Evolutionary conservation across 2,113 vertebrate genomes (phyloP).

Genomic region (Copsychus sechellarum): DNA sequence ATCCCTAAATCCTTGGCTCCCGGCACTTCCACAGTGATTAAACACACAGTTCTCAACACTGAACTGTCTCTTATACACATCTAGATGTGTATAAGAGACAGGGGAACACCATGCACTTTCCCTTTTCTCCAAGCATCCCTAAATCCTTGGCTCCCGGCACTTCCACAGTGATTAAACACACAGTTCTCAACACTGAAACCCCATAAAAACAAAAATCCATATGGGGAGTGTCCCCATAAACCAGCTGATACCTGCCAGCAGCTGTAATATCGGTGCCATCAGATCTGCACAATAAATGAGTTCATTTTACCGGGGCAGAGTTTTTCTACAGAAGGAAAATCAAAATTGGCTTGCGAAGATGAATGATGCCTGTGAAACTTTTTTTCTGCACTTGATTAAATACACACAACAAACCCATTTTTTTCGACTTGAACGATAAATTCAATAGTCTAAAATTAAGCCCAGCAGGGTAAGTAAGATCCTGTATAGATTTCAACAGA

Average conservation of each 20-base stretch:
- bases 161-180: not conserved
- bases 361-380: not conserved
- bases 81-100: no score
- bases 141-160: not conserved
- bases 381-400: conserved; percentile 52
- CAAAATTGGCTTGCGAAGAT: not conserved
- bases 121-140: not conserved
- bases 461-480: conserved; percentile 16
- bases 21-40: not conserved
- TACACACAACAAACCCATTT: not conserved
- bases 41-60: not conserved
- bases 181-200: not conserved
- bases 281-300: not conserved
- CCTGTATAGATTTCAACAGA: not conserved
- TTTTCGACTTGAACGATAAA: conserved; percentile 1
- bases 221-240: not conserved
- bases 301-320: not conserved
- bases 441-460: conserved; percentile 30
- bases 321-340: conserved; percentile 28
- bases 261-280: not conserved
- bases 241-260: not conserved
- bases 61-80: no score
- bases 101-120: not conserved
- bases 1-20: not conserved
- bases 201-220: not conserved